Evolutionary conservation across 2,888 invertebrate species (phyloP), one percentile per base, ranked within the genome.

Genomic region (Nycteola revayana): DNA sequence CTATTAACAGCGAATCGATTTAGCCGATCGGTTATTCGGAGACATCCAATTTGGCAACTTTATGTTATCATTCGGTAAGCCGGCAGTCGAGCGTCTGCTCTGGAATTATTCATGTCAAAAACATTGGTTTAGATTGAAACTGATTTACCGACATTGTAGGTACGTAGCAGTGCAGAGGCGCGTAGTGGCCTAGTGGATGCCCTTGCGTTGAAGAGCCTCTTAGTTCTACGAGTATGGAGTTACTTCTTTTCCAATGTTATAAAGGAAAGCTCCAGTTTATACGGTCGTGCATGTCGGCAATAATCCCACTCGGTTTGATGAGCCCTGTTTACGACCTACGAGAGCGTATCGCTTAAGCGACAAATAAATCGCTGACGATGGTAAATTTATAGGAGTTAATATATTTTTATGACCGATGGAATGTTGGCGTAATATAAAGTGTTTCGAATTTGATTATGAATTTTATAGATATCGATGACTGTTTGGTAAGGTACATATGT

Each of bases 361-460:
- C 54, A 71, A 77, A 82, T 83, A 82, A 83, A 83, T 81, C 75
- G 79, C 75, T 75, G 75, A 74, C 75, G 77, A 77, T 74, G 75
- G 71, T 66, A 73, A 80, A 81, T 81, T 82, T 81, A 81, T 82
- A 70, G 66, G 68, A 76, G 73, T 77, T 78, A 78, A 78, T 81
- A 78, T 79, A 80, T 79, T 81, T 82, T 81, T 79, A 82, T 75
- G 69, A 25, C 31, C 28, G 65, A 57, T 49, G 67, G 62, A 62
- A 60, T 45, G 64, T 61, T 60, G 57, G 55, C 60, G 67, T 59
- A 63, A 62, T 65, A 61, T 61, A 59, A 59, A 69, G 68, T 66
- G 63, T 63, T 67, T 50, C 2, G 62, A 63, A 67, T 71, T 66
- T 66, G 60, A 73, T 72, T 68, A 66, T 57, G 55, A 45, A 41